These are phyloP conservation scores for Vipera latastei DNA, from an alignment of 2,797 vertebrate genomes.

Conservation along the genomic window DNA sequence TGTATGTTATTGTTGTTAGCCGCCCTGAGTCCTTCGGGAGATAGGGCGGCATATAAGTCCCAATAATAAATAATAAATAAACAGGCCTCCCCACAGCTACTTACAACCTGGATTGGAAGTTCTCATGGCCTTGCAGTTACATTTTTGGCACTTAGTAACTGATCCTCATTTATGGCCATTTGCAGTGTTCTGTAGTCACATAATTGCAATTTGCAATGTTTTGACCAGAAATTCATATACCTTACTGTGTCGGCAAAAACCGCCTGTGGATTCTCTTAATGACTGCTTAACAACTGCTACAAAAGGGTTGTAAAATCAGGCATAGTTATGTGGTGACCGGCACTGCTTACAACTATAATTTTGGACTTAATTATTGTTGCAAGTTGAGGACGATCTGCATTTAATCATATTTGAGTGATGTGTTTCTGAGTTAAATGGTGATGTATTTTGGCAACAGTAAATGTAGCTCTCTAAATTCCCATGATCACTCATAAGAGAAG, in stretches of 20 bases:
- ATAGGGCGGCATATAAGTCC: no score
- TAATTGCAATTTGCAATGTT: not conserved
- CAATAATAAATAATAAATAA: no score
- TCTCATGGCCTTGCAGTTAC: not conserved
- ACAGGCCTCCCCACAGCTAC: not conserved
- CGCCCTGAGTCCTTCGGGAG: no score
- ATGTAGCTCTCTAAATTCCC: not conserved
- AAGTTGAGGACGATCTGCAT: not conserved
- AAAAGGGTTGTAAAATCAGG: not conserved
- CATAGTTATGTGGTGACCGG: not conserved
- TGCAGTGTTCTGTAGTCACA: not conserved
- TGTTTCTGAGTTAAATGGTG: not conserved
- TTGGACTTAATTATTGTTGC: not conserved
- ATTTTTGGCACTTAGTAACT: not conserved
- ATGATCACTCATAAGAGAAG: not conserved
- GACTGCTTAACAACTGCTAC: not conserved
- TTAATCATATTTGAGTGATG: not conserved
- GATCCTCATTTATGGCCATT: not conserved
- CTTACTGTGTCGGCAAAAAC: not conserved
- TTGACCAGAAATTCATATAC: not conserved
- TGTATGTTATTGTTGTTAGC: no score
- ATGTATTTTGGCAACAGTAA: constrained; percentile 17
- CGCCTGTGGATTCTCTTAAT: not conserved
- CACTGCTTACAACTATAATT: not conserved
- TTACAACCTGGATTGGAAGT: not conserved